Evolutionary conservation across 2,888 invertebrate genomes (phyloP).

Genomic region (Cheilosia scutellata): DNA sequence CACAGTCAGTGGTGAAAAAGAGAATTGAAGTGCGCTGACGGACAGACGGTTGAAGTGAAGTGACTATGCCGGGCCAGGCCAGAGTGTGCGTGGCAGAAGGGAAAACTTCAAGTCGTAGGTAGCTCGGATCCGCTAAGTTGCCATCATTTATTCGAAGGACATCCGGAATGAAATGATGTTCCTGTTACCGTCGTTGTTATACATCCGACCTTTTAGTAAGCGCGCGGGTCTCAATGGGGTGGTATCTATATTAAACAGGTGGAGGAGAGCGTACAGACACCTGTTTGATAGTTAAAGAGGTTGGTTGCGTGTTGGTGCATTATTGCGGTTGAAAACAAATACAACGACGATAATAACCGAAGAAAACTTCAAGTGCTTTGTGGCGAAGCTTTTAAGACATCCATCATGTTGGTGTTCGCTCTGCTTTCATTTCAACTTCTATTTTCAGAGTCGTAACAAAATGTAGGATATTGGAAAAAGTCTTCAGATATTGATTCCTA

Average conservation of each 20-base stretch:
- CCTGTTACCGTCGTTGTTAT: slow-evolving; percentile 51
- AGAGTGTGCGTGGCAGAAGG: slow-evolving; percentile 21
- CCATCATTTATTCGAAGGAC: slow-evolving; percentile 64
- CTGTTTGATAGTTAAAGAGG: slow-evolving; percentile 51
- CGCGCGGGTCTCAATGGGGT: neutral
- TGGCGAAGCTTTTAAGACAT: neutral
- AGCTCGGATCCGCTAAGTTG: slow-evolving; percentile 48
- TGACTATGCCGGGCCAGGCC: slow-evolving; percentile 1
- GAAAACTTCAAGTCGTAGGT: slow-evolving; percentile 8
- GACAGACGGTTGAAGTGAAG: slow-evolving; percentile 26
- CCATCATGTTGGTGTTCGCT: neutral
- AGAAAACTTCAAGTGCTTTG: slow-evolving; percentile 7
- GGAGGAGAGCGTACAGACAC: slow-evolving; percentile 21
- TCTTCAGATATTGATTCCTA: too few species aligned
- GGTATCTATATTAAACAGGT: neutral
- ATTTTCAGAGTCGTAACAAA: neutral
- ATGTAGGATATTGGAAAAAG: too few species aligned
- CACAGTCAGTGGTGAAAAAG: neutral
- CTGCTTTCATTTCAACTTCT: slow-evolving; percentile 12
- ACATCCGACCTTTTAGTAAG: slow-evolving; percentile 43
- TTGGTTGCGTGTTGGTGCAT: slow-evolving; percentile 50
- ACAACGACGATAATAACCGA: neutral
- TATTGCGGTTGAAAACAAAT: slow-evolving; percentile 3
- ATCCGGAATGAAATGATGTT: slow-evolving; percentile 61
- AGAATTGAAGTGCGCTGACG: slow-evolving; percentile 23